Evolutionary conservation across 2,113 vertebrate genomes (phyloP), one percentile per base, ranked within the genome.

Genomic region (Bettongia penicillata): DNA sequence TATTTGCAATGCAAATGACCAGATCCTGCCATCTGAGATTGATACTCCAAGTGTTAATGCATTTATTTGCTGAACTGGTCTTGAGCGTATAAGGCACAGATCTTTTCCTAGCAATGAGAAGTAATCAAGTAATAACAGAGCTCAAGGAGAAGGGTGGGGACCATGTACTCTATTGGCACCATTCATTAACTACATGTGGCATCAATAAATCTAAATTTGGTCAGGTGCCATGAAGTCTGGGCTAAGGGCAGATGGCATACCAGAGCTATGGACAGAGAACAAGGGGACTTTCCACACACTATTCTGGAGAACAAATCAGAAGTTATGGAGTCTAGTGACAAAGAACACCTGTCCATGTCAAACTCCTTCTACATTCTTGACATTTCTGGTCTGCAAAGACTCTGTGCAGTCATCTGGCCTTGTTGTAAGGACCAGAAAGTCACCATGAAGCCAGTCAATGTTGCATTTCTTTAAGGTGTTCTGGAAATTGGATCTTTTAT

Each of bases 1-100:
- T 61, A 93, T 97, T 97, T 96, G 91, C 94, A 95, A 94, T 97
- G 94, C 1, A 16, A 43, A 94, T 97, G 91, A 11, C 53, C 89
- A 61, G 10, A 1, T 92, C 68, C 94, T 96, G 95, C 53, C 51
- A 93, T 84, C 52, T 52, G 48, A 97, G 89, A 90, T 92, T 95
- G 96, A 97, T 97, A 95, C 90, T 77, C 89, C 91, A 51, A 26
- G 12, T 31, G 53, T 90, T 91, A 91, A 96, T 1, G 0, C 90
- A 47, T 95, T 98, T 95, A 95, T 93, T 91, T 53, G 49, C 57
- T 51, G 68, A 51, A 97, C 61, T 91, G 51, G 49, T 53, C 68
- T 93, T 92, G 91, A 92, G 52, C 94, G 94, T 90, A 50, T 95
- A 90, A 0, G n/a, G 77, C 48, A 28, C 0, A 0, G 25, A 5